These are phyloP conservation scores for Acrocephalus scirpaceus DNA, from an alignment of 2,797 vertebrate species.

Conservation along the genomic window DNA sequence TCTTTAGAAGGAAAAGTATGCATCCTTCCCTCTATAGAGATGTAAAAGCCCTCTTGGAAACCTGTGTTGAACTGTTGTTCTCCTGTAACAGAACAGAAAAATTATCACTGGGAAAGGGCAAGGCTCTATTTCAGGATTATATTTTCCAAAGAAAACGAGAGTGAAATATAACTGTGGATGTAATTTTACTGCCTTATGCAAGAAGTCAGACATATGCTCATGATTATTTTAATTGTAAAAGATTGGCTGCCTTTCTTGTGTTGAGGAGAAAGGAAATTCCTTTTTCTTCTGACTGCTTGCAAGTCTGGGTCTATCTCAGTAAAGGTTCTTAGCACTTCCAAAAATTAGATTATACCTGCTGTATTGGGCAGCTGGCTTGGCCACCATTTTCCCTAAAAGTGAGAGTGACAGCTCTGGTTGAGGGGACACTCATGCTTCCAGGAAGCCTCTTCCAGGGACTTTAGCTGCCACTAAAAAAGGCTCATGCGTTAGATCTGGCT, in stretches of 20 bases:
- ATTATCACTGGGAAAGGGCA: conserved; percentile 25
- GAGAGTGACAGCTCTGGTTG: neutral
- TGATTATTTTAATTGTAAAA: conserved; percentile 56
- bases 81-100: neutral
- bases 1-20: neutral
- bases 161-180: conserved; percentile 28
- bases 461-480: neutral
- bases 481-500: neutral
- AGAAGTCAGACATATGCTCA: conserved; percentile 35
- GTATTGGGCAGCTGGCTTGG: neutral
- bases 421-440: neutral
- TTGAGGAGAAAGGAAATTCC: conserved; percentile 27
- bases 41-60: conserved; percentile 16
- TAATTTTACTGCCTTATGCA: conserved; percentile 40
- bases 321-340: neutral
- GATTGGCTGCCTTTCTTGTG: neutral
- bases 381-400: neutral
- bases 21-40: neutral
- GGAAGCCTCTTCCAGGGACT: neutral
- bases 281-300: neutral
- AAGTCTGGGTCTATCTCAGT: neutral
- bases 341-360: neutral
- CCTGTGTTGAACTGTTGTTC: conserved; percentile 1
- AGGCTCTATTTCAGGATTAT: conserved; percentile 15
- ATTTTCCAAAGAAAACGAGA: conserved; percentile 8